Evolutionary conservation across 2,113 vertebrate species (phyloP).

Genomic region (Gadus chalcogrammus): DNA sequence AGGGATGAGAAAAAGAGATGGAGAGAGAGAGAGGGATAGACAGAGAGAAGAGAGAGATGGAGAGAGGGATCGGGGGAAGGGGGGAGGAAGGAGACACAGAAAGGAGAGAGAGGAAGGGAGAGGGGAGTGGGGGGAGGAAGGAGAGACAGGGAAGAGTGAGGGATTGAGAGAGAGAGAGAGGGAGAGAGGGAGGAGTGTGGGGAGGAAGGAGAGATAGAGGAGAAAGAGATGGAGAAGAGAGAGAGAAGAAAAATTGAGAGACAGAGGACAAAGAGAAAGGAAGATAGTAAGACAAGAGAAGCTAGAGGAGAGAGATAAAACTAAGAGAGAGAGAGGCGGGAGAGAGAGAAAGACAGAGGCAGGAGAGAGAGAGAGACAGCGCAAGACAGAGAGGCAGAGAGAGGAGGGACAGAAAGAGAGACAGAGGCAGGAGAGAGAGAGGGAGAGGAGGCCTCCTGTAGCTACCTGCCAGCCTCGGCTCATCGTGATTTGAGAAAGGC

Average conservation of each 20-base stretch:
- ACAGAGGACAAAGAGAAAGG: too few relatives aligned
- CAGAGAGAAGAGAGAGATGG: background rate
- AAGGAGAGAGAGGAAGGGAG: too few relatives aligned
- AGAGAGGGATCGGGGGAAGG: background rate
- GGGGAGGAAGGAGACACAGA: background rate
- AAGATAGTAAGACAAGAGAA: too few relatives aligned
- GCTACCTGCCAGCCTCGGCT: background rate
- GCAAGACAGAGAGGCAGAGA: background rate
- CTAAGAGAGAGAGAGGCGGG: background rate
- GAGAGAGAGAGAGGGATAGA: background rate
- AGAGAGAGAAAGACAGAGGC: background rate
- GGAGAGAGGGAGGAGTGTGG: too few relatives aligned
- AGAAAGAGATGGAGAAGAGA: too few relatives aligned
- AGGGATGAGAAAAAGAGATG: background rate
- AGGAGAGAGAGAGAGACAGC: background rate
- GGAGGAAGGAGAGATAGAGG: too few relatives aligned
- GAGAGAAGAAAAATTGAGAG: too few relatives aligned
- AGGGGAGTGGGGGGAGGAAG: too few relatives aligned
- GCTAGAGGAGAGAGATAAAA: too few relatives aligned
- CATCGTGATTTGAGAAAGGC: constrained; percentile 12
- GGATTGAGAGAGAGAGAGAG: too few relatives aligned
- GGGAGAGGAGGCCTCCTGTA: background rate
- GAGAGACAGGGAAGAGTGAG: background rate
- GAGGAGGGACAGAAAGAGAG: background rate
- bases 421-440: background rate